Evolutionary conservation across 2,797 vertebrate genomes (phyloP).

Genomic region (Cetoscarus ocellatus): DNA sequence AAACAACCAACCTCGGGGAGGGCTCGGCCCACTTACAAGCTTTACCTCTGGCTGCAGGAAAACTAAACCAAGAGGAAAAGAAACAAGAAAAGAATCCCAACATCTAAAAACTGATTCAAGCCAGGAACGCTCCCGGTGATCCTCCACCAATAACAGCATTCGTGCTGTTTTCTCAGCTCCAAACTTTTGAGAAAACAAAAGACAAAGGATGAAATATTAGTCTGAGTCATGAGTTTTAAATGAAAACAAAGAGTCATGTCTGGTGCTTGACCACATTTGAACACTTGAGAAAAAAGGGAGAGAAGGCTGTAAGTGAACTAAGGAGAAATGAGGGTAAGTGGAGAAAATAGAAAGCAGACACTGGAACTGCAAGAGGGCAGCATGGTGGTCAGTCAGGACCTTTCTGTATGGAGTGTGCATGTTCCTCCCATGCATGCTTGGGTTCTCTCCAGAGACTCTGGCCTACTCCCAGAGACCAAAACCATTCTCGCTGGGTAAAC

Average conservation of each 20-base stretch:
- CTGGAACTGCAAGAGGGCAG: neutral
- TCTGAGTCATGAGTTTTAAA: neutral
- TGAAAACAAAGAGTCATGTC: neutral
- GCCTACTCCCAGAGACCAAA: no score
- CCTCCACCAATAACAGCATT: neutral
- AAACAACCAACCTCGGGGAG: conserved; percentile 60
- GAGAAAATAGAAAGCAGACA: neutral
- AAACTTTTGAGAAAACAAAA: conserved; percentile 7
- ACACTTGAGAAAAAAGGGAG: neutral
- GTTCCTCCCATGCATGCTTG: no score
- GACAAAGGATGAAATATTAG: conserved; percentile 5
- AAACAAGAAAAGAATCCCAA: neutral
- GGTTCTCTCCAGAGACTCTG: no score
- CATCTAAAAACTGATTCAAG: neutral
- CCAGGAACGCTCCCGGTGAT: neutral
- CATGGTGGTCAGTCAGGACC: no score
- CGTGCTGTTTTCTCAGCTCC: neutral
- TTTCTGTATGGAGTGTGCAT: no score
- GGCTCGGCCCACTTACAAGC: conserved; percentile 63
- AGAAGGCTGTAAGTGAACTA: neutral
- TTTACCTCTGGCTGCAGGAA: conserved; percentile 8
- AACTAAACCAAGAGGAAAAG: neutral
- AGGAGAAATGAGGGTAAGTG: neutral
- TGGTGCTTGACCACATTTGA: conserved; percentile 11
- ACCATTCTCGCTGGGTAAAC: no score